A percentile compares a stretch with the other conserved stretches of the same genome.
Evolutionary conservation across 2,797 vertebrate genomes (phyloP).

Genomic region (Brotogeris chrysoptera): DNA sequence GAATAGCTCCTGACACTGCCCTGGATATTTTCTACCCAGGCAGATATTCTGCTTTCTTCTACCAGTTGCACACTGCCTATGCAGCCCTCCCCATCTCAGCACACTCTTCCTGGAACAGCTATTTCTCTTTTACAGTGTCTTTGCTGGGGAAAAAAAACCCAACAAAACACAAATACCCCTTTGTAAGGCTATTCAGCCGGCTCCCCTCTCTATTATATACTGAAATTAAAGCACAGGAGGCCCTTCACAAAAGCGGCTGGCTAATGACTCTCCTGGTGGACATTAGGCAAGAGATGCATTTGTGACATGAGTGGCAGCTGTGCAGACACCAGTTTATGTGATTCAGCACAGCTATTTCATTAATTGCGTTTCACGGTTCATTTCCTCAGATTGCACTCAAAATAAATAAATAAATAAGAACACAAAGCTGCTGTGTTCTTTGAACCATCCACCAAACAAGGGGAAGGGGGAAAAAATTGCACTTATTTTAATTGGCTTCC

Average conservation of each 20-base stretch:
- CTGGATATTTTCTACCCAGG: not conserved
- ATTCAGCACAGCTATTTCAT: conserved; percentile 72
- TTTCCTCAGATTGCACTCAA: conserved; percentile 69
- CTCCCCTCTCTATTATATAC: conserved; percentile 39
- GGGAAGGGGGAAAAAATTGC: not conserved
- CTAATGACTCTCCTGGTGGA: conserved; percentile 63
- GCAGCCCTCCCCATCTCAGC: not conserved
- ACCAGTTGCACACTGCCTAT: not conserved
- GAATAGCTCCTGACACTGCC: not conserved
- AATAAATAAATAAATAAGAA: conserved; percentile 55
- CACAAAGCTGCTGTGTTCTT: conserved; percentile 42
- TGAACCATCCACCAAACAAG: conserved; percentile 40
- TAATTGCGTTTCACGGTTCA: conserved; percentile 75
- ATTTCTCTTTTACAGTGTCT: not conserved
- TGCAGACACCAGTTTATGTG: conserved; percentile 58
- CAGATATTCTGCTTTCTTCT: not conserved
- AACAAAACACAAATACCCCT: too few species aligned
- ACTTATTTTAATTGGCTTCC: conserved; percentile 34
- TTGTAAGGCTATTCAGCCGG: not conserved
- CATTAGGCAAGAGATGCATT: conserved; percentile 26
- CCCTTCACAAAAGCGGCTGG: conserved; percentile 49
- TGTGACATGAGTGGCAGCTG: conserved; percentile 63
- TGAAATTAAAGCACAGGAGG: conserved; percentile 60
- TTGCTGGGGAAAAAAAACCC: not conserved
- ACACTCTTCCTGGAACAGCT: not conserved